Percentiles rank a stretch among this genome's conserved stretches.
phyloP scores from a whole-genome alignment of 2,113 vertebrate genomes.

The Phocoena phocoena region DNA sequence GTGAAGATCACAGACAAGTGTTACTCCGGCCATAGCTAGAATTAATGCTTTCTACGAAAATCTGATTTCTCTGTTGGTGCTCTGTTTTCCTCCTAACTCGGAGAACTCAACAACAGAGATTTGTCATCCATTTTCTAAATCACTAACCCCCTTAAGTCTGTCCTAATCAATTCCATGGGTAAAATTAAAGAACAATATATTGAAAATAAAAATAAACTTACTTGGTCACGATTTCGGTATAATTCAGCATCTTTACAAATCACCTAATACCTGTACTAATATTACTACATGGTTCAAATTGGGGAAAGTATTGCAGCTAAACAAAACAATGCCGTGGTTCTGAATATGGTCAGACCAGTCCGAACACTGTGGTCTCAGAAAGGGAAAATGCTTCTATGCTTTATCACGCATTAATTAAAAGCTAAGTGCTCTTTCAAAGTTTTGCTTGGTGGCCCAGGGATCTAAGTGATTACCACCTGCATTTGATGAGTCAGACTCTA shows the following conservation, averaged over 20 bases:
- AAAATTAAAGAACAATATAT: background rate
- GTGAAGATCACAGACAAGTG: background rate
- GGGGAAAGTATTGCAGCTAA: background rate
- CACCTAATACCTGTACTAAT: background rate
- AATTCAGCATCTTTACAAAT: background rate
- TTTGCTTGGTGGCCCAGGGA: background rate
- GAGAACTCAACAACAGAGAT: background rate
- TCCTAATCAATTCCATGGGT: background rate
- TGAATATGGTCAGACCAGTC: background rate
- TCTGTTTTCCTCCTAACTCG: background rate
- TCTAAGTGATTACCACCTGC: conserved; percentile 37
- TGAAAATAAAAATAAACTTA: background rate
- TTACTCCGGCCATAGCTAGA: background rate
- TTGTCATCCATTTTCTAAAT: background rate
- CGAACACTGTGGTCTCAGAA: background rate
- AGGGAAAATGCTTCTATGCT: background rate
- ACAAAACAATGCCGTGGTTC: background rate
- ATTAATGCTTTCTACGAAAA: background rate
- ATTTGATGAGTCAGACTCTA: conserved; percentile 56
- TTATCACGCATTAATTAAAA: conserved; percentile 28
- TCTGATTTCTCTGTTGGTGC: background rate
- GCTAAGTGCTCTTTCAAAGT: background rate
- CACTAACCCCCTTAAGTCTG: background rate
- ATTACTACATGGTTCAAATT: background rate
- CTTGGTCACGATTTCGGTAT: background rate